Evolutionary conservation across 2,888 invertebrate species (phyloP).

Genomic region (Sarcophaga caerulescens): DNA sequence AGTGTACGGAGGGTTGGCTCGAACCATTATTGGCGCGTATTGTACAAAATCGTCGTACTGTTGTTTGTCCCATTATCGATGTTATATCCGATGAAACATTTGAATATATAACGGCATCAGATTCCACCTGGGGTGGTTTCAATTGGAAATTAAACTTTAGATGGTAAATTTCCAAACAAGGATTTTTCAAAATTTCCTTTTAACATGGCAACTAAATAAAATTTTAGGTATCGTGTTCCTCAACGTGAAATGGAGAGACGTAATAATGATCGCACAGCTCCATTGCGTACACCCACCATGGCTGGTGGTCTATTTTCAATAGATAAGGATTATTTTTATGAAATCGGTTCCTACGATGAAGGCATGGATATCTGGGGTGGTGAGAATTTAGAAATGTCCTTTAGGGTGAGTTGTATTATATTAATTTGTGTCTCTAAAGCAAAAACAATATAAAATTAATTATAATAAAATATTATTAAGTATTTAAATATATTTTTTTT

Average conservation of each 20-base stretch:
- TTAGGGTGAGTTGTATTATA: slow-evolving; percentile 79
- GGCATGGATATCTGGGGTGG: slow-evolving; percentile 99
- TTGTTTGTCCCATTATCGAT: slow-evolving; percentile 99
- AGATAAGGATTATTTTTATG: slow-evolving; percentile 97
- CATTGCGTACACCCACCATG: slow-evolving; percentile 98
- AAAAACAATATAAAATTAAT: too few species aligned
- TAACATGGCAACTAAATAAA: too few species aligned
- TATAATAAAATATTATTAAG: not conserved
- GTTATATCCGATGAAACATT: slow-evolving; percentile 99
- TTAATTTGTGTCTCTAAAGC: not conserved
- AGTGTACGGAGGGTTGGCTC: slow-evolving; percentile 96
- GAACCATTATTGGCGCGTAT: slow-evolving; percentile 96
- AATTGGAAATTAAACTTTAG: slow-evolving; percentile 99
- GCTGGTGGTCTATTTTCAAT: slow-evolving; percentile 98
- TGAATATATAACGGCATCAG: slow-evolving; percentile 99
- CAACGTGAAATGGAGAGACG: slow-evolving; percentile 97
- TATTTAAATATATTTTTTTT: not conserved
- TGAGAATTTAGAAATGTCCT: slow-evolving; percentile 82
- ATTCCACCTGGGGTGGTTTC: slow-evolving; percentile 99
- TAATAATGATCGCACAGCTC: slow-evolving; percentile 95
- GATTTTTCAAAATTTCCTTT: slow-evolving; percentile 7
- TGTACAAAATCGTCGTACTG: slow-evolving; percentile 94
- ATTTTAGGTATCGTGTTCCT: slow-evolving; percentile 95
- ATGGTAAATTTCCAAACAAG: slow-evolving; percentile 85
- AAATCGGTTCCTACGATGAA: slow-evolving; percentile 98